These are phyloP conservation scores for Lydus trimaculatus DNA, from an alignment of 2,888 invertebrate genomes.

Conservation along the genomic window DNA sequence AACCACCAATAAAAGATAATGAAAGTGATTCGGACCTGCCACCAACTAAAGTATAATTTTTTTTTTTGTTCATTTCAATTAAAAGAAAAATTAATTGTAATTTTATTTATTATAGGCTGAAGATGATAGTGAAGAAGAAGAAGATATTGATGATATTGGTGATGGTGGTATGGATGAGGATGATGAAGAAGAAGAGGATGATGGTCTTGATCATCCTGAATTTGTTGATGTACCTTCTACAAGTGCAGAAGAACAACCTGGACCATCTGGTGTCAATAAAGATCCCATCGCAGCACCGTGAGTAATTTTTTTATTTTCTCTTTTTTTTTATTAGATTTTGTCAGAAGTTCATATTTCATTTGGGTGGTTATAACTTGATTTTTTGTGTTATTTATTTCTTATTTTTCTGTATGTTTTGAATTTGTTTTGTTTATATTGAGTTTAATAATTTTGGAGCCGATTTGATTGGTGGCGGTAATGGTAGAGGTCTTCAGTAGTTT, in stretches of 20 bases:
- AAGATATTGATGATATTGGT: slow-evolving; percentile 49
- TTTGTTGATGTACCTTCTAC: slow-evolving; percentile 53
- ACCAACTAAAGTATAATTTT: slow-evolving; percentile 51
- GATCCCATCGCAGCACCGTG: slow-evolving; percentile 57
- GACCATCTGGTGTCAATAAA: slow-evolving; percentile 58
- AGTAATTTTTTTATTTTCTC: slow-evolving; percentile 54
- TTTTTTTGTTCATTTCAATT: slow-evolving; percentile 11
- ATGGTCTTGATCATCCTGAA: slow-evolving; percentile 45
- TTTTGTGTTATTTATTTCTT: slow-evolving; percentile 12
- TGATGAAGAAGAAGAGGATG: slow-evolving; percentile 42
- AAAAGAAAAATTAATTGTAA: neutral
- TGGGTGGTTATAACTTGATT: slow-evolving; percentile 27
- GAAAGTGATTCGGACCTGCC: slow-evolving; percentile 44
- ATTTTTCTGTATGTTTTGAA: too few species aligned
- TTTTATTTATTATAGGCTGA: slow-evolving; percentile 48
- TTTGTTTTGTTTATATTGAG: neutral
- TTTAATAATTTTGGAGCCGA: neutral
- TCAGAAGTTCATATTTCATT: slow-evolving; percentile 28
- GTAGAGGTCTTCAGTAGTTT: neutral
- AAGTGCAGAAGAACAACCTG: slow-evolving; percentile 57
- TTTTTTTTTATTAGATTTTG: slow-evolving; percentile 12
- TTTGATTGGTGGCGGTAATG: neutral
- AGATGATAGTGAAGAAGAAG: slow-evolving; percentile 53
- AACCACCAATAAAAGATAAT: slow-evolving; percentile 49
- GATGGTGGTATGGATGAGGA: slow-evolving; percentile 44